Conservation (phyloP, 1,140 invertebrate genomes). For the Battus philenor region DNA sequence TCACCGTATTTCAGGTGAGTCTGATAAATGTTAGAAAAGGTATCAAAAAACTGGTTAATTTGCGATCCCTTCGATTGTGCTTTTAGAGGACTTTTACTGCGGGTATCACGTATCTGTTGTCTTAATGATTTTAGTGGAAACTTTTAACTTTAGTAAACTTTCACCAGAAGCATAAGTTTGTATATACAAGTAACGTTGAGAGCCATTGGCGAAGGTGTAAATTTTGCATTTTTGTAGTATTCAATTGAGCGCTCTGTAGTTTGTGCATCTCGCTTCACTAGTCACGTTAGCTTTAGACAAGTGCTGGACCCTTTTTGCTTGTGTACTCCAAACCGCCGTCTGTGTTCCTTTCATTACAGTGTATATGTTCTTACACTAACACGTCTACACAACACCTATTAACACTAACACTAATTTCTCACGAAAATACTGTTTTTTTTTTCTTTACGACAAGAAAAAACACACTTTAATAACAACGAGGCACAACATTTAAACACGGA, state of each 20-base stretch:
- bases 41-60: conserved; percentile 64
- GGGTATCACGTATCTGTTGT: conserved; percentile 59
- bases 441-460: conserved; percentile 35
- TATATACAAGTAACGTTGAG: conserved; percentile 10
- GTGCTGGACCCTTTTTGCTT: conserved; percentile 64
- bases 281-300: conserved; percentile 36
- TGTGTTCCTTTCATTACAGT: conserved; percentile 60
- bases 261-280: conserved; percentile 67
- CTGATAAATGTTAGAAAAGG: conserved; percentile 45
- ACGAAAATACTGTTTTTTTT: conserved; percentile 43
- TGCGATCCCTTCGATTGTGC: conserved; percentile 61
- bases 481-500: conserved; percentile 57
- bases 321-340: conserved; percentile 68
- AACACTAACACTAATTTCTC: conserved; percentile 61
- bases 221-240: conserved; percentile 29
- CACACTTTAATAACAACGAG: conserved; percentile 48
- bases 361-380: conserved; percentile 59
- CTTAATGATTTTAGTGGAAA: too few relatives aligned
- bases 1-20: conserved; percentile 98
- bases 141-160: conserved; percentile 1
- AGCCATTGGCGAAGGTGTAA: conserved; percentile 4
- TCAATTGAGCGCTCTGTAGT: conserved; percentile 50
- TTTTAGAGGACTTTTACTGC: conserved; percentile 40
- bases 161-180: background rate
- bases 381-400: conserved; percentile 54